These are phyloP conservation scores for Danio rerio DNA, from an alignment of 2,113 vertebrate species.

Conservation along the genomic window GRCz12tu NC_133186.1:6556001-6556500, in stretches of 20 bases:
- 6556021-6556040: constrained; percentile 64
- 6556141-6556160: constrained; percentile 43
- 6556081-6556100: neutral
- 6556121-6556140: constrained; percentile 41
- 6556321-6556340: neutral
- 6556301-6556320: constrained; percentile 46
- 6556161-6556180: constrained; percentile 65
- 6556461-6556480: neutral
- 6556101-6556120: rapidly evolving
- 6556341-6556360: constrained; percentile 46
- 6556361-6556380: constrained; percentile 21
- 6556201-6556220: constrained; percentile 53
- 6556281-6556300: constrained; percentile 51
- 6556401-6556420: constrained; percentile 56
- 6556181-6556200: constrained; percentile 32
- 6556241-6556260: constrained; percentile 29
- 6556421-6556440: constrained; percentile 40
- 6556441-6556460: neutral
- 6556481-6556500: constrained; percentile 52
- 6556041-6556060: constrained; percentile 60
- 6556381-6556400: constrained; percentile 39
- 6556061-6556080: constrained; percentile 55
- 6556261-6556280: constrained; percentile 26
- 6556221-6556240: constrained; percentile 20
- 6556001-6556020: constrained; percentile 58